A percentile compares a stretch with the other conserved stretches of the same genome.
phyloP scores from a whole-genome alignment of 2,113 vertebrate genomes.

The Diphyllodes magnificus region DNA sequence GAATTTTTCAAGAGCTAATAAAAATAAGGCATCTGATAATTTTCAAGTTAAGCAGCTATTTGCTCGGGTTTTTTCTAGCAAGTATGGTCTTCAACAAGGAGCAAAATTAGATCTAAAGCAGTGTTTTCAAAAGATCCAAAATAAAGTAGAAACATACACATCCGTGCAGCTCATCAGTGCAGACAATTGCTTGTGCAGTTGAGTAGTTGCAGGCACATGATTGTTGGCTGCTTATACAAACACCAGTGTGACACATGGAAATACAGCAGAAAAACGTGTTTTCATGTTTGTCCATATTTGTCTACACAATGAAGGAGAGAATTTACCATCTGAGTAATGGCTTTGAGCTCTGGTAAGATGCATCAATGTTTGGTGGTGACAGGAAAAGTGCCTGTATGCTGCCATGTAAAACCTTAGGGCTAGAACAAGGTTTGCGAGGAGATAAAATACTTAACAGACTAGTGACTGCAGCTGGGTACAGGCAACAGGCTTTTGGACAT shows the following conservation, averaged over 20 bases:
- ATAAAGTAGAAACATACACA: neutral
- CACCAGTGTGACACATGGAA: neutral
- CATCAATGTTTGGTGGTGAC: neutral
- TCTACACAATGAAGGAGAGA: neutral
- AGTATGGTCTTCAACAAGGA: neutral
- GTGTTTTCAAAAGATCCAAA: neutral
- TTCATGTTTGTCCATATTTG: neutral
- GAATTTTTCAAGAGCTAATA: slow-evolving; percentile 4
- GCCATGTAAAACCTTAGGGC: neutral
- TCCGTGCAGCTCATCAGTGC: neutral
- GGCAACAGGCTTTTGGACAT: neutral
- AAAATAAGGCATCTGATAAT: neutral
- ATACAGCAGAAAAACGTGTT: neutral
- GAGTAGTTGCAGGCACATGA: neutral
- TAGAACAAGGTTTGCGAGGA: neutral
- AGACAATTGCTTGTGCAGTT: neutral
- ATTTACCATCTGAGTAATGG: neutral
- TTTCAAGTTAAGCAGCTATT: neutral
- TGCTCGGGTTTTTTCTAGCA: neutral
- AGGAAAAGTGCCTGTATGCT: neutral
- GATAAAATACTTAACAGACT: neutral
- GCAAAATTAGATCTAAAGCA: neutral
- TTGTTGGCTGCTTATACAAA: neutral
- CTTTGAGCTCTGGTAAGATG: neutral
- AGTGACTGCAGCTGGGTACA: neutral